Base-by-base conservation (phyloP, 2,797 vertebrate genomes). In the Poeciliopsis presidionis region DNA sequence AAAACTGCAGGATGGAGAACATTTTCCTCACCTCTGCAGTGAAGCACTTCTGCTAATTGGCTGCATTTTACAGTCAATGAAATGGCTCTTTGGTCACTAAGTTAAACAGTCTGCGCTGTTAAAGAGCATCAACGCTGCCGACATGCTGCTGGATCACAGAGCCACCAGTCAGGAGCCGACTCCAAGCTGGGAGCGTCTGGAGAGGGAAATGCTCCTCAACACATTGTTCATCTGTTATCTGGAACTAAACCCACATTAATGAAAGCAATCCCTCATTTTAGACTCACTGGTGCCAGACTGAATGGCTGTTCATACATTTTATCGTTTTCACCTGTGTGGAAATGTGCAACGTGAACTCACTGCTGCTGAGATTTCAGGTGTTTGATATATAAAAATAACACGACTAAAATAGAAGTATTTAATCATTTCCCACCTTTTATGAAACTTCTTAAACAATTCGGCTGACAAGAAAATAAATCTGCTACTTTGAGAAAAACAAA, bases 11-110 rank as follows among this genome's bases (percentile, higher is more conserved):
- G 45, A 46, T 49, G 47, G 25, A 51, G 61, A 75, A n/a, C 71
- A 41, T 72, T 61, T 65, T 61, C 22, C 76, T 72, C 51, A 43
- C 73, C 71, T 72, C 77, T 76, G 69, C 79, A 59, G 81, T 16
- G 20, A n/a, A 77, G 82, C 75, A 76, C 77, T 84, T 80, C 63
- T 75, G 80, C 74, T 95, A 95, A 95, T 91, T 93, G 90, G 91
- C 93, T 93, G 87, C 89, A 89, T 93, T 93, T 93, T 84, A 85
- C 93, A 95, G 92, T 93, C 91, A 90, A 90, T 93, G 82, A 91
- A 93, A 94, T 92, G 93, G 90, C 90, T 91, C 93, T 93, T 93
- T 91, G 80, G 90, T 92, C 92, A 90, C 90, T 84, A 85, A 91
- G 90, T 91, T 93, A 94, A 55, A 94, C 92, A 90, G 91, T 84